phyloP scores from a whole-genome alignment of 2,797 vertebrate genomes.

The Smutsia gigantea region DNA sequence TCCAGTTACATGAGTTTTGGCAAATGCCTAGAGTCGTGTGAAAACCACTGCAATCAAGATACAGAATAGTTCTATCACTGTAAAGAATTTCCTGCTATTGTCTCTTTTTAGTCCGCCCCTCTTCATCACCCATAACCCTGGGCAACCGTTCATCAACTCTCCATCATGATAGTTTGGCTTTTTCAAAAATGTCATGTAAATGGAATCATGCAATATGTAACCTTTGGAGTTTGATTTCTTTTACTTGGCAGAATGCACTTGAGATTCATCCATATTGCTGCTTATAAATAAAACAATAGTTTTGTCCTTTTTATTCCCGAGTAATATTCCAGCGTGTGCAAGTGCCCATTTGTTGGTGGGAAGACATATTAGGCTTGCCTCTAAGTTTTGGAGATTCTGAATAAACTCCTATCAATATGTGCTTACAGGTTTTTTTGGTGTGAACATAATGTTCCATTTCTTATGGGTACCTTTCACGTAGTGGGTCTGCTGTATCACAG shows the following conservation, averaged over 20 bases:
- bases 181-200: neutral
- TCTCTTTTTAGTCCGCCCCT: neutral
- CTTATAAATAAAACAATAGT: neutral
- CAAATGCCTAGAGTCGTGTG: neutral
- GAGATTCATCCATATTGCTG: neutral
- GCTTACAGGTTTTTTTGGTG: neutral
- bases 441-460: neutral
- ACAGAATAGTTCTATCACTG: neutral
- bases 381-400: neutral
- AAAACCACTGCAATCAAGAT: neutral
- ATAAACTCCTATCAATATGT: neutral
- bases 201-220: neutral
- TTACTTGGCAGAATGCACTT: neutral
- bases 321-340: neutral
- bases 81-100: neutral
- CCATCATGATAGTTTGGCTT: neutral
- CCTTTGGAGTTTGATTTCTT: neutral
- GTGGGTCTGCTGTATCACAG: neutral
- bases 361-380: neutral
- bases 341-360: neutral
- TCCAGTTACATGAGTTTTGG: neutral
- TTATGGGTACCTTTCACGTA: conserved; percentile 1
- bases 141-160: neutral
- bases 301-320: neutral
- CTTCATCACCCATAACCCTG: neutral